Evolutionary conservation across 2,797 vertebrate genomes (phyloP).

Genomic region (Masticophis lateralis): DNA sequence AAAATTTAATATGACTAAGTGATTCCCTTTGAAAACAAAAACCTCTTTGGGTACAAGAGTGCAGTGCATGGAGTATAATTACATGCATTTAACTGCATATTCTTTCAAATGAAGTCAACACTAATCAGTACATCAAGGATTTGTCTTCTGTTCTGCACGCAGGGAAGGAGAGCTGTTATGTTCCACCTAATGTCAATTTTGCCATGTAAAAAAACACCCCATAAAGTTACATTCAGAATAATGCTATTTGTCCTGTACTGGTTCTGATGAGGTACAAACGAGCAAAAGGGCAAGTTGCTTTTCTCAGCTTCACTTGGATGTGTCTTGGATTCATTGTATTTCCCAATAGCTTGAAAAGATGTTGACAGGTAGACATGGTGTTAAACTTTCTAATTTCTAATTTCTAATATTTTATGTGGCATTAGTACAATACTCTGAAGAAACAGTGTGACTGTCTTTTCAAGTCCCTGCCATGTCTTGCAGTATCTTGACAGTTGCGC

Average conservation of each 20-base stretch:
- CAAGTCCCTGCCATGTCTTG: neutral
- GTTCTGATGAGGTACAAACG: neutral
- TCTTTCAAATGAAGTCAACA: slow-evolving; percentile 19
- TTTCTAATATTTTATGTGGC: neutral
- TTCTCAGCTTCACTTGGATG: neutral
- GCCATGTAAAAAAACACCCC: neutral
- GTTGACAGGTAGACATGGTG: neutral
- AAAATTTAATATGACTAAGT: neutral
- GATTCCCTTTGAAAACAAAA: neutral
- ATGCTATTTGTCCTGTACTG: neutral
- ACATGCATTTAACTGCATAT: slow-evolving; percentile 18
- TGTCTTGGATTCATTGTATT: neutral
- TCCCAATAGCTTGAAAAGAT: neutral
- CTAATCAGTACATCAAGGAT: slow-evolving; percentile 10
- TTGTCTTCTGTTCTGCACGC: neutral
- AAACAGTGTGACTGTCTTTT: neutral
- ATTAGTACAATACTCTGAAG: neutral
- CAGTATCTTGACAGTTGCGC: neutral
- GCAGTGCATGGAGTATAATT: neutral
- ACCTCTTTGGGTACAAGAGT: neutral
- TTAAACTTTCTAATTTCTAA: neutral
- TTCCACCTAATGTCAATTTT: neutral
- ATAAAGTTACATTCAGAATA: neutral
- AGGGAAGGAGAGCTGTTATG: too few relatives aligned
- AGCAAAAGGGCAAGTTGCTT: neutral